Percentiles rank a stretch among this genome's conserved stretches.
These are phyloP conservation scores for Fregetta grallaria DNA, from an alignment of 2,113 vertebrate genomes.

Conservation along the genomic window DNA sequence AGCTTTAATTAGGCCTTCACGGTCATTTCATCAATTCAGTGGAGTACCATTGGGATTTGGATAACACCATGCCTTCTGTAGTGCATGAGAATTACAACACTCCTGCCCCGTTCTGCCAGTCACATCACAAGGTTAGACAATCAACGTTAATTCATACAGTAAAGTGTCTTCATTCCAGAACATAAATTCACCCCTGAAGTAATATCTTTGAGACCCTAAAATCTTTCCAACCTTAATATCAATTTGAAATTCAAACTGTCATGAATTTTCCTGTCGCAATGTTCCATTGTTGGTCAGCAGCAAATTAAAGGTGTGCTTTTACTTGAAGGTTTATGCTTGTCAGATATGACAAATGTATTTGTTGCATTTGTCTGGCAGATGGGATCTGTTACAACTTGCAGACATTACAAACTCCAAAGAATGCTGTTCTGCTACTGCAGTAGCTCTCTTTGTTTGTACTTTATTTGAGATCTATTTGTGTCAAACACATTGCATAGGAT, in stretches of 20 bases:
- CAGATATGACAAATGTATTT: neutral
- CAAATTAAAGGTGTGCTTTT: constrained; percentile 14
- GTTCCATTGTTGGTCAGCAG: neutral
- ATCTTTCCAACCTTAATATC: constrained; percentile 35
- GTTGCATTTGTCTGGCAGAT: neutral
- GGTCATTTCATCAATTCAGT: constrained; percentile 94
- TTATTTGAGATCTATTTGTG: neutral
- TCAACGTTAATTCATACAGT: constrained; percentile 75
- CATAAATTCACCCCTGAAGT: constrained; percentile 65
- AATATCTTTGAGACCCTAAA: constrained; percentile 49
- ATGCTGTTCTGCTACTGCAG: neutral
- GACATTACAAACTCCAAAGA: neutral
- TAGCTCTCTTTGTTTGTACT: neutral
- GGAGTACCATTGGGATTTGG: constrained; percentile 82
- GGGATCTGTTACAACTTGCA: neutral
- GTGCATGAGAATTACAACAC: constrained; percentile 85
- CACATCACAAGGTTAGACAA: constrained; percentile 77
- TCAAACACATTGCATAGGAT: neutral
- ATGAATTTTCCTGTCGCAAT: neutral
- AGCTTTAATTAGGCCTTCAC: constrained; percentile 99
- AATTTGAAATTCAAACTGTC: constrained; percentile 39
- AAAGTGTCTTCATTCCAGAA: constrained; percentile 61
- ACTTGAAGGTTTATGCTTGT: neutral
- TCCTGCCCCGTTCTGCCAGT: constrained; percentile 69
- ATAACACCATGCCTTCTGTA: constrained; percentile 81